Base-by-base conservation (phyloP, 1,140 invertebrate species). In the Diachasma alloeum region DNA sequence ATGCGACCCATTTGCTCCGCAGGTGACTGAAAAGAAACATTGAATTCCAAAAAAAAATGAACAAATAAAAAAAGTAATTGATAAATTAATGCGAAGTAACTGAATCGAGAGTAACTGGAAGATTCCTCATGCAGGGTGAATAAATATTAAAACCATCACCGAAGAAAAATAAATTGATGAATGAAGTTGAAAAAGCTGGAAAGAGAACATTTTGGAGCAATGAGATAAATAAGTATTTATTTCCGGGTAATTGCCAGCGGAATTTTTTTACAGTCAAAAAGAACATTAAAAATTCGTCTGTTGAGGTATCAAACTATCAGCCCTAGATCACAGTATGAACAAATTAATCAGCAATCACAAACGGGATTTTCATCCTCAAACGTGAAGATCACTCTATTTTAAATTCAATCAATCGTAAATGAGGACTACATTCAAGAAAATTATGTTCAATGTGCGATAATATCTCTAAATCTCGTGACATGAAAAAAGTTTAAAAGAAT, bases 371-470 rank as follows among this genome's bases (percentile, higher is more conserved):
- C 2, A 31, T 31, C 31, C 31, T 31, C 31, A 31, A 31, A 31
- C 2, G 6, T 31, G 31, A 31, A 31, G 31, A 31, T 31, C 2
- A 6, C 31, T 31, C 2, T 31, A 31, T 3, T 6, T 31, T 31
- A 3, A 3, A 31, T 31, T 6, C 6, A 31, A 31, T 31, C 31
- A 31, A 31, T 31, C 31, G 31, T 31, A 31, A 31, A 31, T 31
- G 31, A 31, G 6, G 31, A 31, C 31, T 74, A 36, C 67, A 72
- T n/a, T 22, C n/a, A 13, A 26, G 82, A 86, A 88, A 88, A 87
- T 87, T 89, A 87, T 89, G 87, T 85, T 88, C 87, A 87, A 88
- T 87, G 86, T 82, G 48, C 26, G 56, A 44, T 24, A 17, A 13
- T n/a, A n/a, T 36, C 59, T 24, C n/a, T 66, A 17, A 37, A 39